These are phyloP conservation scores for Paramormyrops kingsleyae DNA, from an alignment of 2,113 vertebrate genomes.

Conservation along the genomic window DNA sequence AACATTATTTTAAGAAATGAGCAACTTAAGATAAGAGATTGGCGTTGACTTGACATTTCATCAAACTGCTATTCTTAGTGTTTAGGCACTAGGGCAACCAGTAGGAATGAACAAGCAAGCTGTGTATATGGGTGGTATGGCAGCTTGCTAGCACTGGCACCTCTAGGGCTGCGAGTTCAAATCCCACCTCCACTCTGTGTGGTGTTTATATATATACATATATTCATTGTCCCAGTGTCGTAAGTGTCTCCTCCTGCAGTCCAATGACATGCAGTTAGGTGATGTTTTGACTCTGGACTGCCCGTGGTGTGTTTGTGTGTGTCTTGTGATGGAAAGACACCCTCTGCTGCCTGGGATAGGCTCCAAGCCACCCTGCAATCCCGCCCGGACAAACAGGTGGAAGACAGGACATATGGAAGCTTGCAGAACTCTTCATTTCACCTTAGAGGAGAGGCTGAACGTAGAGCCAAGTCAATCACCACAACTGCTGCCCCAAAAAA, in stretches of 20 bases:
- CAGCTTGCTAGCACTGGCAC: neutral
- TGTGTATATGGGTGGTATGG: neutral
- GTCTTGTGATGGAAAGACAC: neutral
- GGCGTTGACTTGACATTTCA: constrained; percentile 28
- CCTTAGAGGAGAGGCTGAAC: neutral
- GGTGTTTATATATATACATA: neutral
- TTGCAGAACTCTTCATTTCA: neutral
- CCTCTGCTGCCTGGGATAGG: neutral
- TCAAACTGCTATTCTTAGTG: neutral
- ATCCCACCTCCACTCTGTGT: neutral
- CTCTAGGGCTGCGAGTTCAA: neutral
- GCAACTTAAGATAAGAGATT: constrained; percentile 56
- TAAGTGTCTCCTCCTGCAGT: neutral
- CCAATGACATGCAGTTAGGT: neutral
- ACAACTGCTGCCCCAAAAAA: neutral
- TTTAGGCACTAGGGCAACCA: constrained; percentile 29
- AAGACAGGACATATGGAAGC: neutral
- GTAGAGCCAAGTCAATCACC: neutral
- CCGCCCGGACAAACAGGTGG: neutral
- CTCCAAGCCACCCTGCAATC: neutral
- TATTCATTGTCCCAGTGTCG: neutral
- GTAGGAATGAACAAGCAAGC: neutral
- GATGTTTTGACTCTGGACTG: neutral
- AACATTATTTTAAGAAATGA: constrained; percentile 58
- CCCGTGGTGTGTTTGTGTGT: neutral